These are phyloP conservation scores for Cyprinodon brontotheroides DNA, from an alignment of 2,113 vertebrate species.

Conservation along the genomic window DNA sequence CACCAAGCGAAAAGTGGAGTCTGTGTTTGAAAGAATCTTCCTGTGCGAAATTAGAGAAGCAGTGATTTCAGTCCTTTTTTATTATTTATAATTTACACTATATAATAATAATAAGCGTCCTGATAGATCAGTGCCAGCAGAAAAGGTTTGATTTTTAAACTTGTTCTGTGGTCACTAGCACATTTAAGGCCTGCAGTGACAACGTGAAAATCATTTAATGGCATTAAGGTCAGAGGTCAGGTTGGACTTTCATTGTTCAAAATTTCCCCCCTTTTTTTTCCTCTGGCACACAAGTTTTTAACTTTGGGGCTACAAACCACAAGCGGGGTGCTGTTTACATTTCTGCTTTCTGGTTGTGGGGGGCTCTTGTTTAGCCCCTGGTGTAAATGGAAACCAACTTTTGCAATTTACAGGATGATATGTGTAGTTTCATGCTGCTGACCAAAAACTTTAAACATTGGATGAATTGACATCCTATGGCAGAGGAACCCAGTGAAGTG, in stretches of 20 bases:
- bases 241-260: background rate
- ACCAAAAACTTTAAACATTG: conserved; percentile 51
- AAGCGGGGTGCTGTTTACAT: conserved; percentile 53
- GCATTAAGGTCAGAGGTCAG: conserved; percentile 22
- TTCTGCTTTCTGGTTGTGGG: conserved; percentile 42
- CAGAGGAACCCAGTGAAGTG: conserved; percentile 19
- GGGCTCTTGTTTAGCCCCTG: conserved; percentile 50
- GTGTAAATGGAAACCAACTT: conserved; percentile 61
- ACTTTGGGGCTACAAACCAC: conserved; percentile 50
- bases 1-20: conserved; percentile 59
- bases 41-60: conserved; percentile 63
- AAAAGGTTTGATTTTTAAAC: conserved; percentile 8
- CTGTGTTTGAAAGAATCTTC: conserved; percentile 54
- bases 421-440: conserved; percentile 36
- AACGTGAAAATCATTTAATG: background rate
- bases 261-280: background rate
- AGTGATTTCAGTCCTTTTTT: conserved; percentile 35
- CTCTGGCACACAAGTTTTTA: conserved; percentile 3
- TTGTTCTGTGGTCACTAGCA: conserved; percentile 1
- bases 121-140: conserved; percentile 37
- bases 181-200: background rate
- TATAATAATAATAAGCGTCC: conserved; percentile 31
- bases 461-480: conserved; percentile 18
- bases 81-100: conserved; percentile 51
- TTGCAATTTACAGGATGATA: conserved; percentile 25